Base-by-base conservation (phyloP, 2,113 vertebrate genomes). In the Rhodinocichla rosea region DNA sequence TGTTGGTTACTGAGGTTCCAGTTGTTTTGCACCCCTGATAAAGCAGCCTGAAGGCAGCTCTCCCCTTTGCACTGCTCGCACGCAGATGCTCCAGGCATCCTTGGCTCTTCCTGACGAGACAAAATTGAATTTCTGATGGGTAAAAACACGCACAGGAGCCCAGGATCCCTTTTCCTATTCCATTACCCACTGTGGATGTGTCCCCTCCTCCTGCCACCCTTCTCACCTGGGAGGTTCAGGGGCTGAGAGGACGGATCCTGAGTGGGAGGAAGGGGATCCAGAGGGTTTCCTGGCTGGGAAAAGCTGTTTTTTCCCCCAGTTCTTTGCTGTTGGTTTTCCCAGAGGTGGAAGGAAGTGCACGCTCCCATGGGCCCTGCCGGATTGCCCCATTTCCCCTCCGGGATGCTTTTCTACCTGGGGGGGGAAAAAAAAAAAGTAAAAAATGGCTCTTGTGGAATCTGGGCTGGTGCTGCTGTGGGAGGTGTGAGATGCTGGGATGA, bases 301-400 rank as follows among this genome's bases (percentile, higher is more conserved):
- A 37, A 22, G 39, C 15, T 67, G 49, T 0, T 30, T 0, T 19
- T 70, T 63, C 11, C 17, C 12, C 9, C 6, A 1, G 40, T 4
- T 4, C 7, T 63, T 26, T 60, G 67, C 33, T 59, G 40, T 33
- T 49, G 37, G 26, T 50, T 75, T 92, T 65, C 42, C 52, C n/a
- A 16, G 30, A 59, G 18, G 4, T 40, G 3, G 12, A 44, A 60
- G 49, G 74, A 55, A 14, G 40, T 1, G 2, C 3, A 1, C 6
- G 7, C 42, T 50, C 2, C 5, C 2, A 1, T 11, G 65, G 55
- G 37, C 44, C 30, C n/a, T 67, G 52, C 28, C 53, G 6, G 71
- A 23, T 39, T 65, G 60, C 45, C 20, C 1, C 2, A 0, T 67
- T 60, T 19, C 40, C 30, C 50, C 37, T 21, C n/a, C 3, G 2